These are phyloP conservation scores for Danio albolineatus DNA, from an alignment of 2,797 vertebrate genomes.

Conservation along the genomic window DNA sequence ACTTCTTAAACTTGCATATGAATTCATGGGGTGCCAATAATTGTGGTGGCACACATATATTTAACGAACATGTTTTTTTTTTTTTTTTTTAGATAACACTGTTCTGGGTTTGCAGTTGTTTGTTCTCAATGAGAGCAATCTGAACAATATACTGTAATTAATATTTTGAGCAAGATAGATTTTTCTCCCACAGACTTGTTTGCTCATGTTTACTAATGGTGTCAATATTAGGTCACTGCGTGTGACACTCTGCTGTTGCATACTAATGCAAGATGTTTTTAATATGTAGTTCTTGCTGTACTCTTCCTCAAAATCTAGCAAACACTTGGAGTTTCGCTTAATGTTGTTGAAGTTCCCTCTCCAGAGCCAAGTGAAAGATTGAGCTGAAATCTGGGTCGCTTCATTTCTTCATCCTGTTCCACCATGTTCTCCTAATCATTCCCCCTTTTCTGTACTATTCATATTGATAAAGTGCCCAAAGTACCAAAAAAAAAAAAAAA, in stretches of 20 bases:
- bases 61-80: too few species aligned
- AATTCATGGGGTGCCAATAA: too few species aligned
- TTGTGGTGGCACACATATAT: too few species aligned
- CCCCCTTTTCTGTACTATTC: neutral
- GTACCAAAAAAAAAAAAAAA: neutral
- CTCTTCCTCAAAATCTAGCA: neutral
- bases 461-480: constrained; percentile 8
- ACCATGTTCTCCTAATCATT: neutral
- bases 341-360: neutral
- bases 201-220: neutral
- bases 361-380: neutral
- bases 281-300: neutral
- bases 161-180: too few species aligned
- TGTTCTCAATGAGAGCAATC: too few species aligned
- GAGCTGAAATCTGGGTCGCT: neutral
- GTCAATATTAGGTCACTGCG: neutral
- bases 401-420: neutral
- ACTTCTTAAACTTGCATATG: too few species aligned
- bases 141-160: too few species aligned
- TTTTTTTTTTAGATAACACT: too few species aligned
- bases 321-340: neutral
- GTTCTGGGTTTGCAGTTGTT: too few species aligned
- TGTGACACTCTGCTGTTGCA: neutral
- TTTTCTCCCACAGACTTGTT: too few species aligned
- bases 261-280: neutral